phyloP scores from a whole-genome alignment of 2,888 invertebrate species.

The Plebejus melissa region DNA sequence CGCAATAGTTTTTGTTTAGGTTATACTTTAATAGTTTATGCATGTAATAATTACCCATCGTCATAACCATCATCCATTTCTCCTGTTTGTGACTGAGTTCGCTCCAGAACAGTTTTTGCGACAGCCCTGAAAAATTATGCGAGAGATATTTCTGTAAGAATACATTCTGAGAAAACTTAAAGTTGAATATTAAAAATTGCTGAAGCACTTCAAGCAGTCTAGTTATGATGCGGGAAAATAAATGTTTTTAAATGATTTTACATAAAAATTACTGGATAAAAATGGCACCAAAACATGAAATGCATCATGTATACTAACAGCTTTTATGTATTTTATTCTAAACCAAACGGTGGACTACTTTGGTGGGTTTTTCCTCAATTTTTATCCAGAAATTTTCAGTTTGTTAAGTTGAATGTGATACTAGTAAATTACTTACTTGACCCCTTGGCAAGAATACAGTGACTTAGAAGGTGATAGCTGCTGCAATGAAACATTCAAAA shows the following conservation, averaged over 20 bases:
- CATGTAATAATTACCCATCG: conserved; percentile 73
- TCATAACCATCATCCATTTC: conserved; percentile 80
- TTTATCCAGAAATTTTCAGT: conserved; percentile 10
- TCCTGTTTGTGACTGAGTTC: conserved; percentile 68
- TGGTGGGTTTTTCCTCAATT: background rate
- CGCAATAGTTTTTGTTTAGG: too few species aligned
- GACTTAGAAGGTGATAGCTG: conserved; percentile 77
- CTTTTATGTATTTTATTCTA: background rate
- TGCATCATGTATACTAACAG: too few species aligned
- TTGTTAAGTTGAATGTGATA: conserved; percentile 14
- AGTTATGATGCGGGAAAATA: conserved; percentile 24
- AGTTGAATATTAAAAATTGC: conserved; percentile 28
- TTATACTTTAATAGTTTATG: too few species aligned
- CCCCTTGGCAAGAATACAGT: conserved; percentile 69
- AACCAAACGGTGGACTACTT: background rate
- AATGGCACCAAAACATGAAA: background rate
- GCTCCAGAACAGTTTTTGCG: conserved; percentile 82
- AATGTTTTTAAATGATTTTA: conserved; percentile 23
- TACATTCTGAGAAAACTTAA: background rate
- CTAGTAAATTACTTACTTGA: conserved; percentile 63
- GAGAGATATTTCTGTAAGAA: conserved; percentile 18
- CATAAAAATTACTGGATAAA: background rate
- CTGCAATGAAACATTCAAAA: conserved; percentile 72
- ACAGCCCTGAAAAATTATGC: conserved; percentile 51
- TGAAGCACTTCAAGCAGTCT: conserved; percentile 44